Conservation (phyloP, 2,888 invertebrate genomes). For the Panzeria rudis region DNA sequence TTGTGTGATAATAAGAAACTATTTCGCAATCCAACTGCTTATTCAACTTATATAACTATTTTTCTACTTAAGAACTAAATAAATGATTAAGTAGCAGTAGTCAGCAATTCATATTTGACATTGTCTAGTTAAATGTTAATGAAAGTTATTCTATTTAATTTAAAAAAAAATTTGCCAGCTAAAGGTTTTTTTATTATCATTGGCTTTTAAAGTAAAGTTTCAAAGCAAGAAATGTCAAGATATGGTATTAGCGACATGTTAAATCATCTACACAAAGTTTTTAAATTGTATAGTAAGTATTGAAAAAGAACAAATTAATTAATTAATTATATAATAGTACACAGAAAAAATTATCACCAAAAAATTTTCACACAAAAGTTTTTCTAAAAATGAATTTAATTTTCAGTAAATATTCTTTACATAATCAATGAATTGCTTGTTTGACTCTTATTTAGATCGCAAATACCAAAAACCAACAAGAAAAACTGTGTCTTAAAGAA, state of each 20-base stretch:
- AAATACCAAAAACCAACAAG: too few relatives aligned
- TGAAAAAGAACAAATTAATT: too few relatives aligned
- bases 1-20: slow-evolving; percentile 29
- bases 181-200: slow-evolving; percentile 45
- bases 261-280: not conserved
- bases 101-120: slow-evolving; percentile 63
- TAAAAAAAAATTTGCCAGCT: slow-evolving; percentile 11
- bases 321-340: too few relatives aligned
- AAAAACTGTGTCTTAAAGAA: too few relatives aligned
- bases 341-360: too few relatives aligned
- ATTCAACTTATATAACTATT: slow-evolving; percentile 57
- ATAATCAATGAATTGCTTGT: too few relatives aligned
- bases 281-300: too few relatives aligned
- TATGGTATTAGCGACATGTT: not conserved
- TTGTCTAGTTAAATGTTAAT: slow-evolving; percentile 58
- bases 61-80: not conserved
- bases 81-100: slow-evolving; percentile 2
- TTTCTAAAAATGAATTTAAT: too few relatives aligned
- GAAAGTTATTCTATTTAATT: slow-evolving; percentile 32
- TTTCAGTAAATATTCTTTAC: too few relatives aligned
- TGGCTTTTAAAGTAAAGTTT: slow-evolving; percentile 41
- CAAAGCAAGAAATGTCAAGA: not conserved
- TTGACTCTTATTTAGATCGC: too few relatives aligned
- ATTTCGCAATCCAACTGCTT: not conserved
- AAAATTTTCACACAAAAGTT: too few relatives aligned